These are phyloP conservation scores for Eupeodes luniger DNA, from an alignment of 2,888 invertebrate genomes.

Conservation along the genomic window DNA sequence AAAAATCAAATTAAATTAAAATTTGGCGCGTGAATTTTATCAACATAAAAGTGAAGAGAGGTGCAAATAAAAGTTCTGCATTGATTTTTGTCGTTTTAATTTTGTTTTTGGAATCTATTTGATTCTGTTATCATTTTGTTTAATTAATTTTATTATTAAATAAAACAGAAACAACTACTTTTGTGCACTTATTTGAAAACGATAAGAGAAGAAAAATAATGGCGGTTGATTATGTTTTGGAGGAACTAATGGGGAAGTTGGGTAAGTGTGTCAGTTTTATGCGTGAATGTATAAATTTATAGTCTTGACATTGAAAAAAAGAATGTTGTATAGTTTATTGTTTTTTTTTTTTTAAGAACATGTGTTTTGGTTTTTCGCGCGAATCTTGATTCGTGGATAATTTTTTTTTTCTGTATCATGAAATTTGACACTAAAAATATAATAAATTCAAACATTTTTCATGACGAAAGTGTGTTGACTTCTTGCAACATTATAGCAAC, in stretches of 20 bases:
- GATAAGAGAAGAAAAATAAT: slow-evolving; percentile 80
- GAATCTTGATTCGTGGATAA: neutral
- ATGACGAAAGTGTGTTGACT: slow-evolving; percentile 20
- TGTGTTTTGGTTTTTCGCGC: neutral
- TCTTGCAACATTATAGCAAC: neutral
- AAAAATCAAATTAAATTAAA: neutral
- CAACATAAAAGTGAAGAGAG: slow-evolving; percentile 33
- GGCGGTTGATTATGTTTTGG: slow-evolving; percentile 88
- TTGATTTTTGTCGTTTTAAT: slow-evolving; percentile 18
- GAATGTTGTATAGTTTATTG: neutral
- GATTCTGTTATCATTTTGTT: slow-evolving; percentile 13
- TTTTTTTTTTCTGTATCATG: neutral
- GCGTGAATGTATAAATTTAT: neutral
- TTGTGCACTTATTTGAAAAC: neutral
- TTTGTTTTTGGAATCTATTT: neutral
- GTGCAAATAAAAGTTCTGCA: slow-evolving; percentile 12
- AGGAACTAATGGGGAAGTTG: slow-evolving; percentile 88
- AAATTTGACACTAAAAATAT: neutral
- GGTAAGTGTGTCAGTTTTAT: slow-evolving; percentile 83
- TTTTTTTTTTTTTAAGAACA: neutral
- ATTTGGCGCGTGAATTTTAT: slow-evolving; percentile 40
- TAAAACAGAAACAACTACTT: neutral
- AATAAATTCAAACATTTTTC: neutral
- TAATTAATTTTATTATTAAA: slow-evolving; percentile 25
- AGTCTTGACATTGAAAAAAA: slow-evolving; percentile 18